Evolutionary conservation across 2,888 invertebrate species (phyloP), one percentile per base, ranked within the genome.

Genomic region (Agrilus mali): DNA sequence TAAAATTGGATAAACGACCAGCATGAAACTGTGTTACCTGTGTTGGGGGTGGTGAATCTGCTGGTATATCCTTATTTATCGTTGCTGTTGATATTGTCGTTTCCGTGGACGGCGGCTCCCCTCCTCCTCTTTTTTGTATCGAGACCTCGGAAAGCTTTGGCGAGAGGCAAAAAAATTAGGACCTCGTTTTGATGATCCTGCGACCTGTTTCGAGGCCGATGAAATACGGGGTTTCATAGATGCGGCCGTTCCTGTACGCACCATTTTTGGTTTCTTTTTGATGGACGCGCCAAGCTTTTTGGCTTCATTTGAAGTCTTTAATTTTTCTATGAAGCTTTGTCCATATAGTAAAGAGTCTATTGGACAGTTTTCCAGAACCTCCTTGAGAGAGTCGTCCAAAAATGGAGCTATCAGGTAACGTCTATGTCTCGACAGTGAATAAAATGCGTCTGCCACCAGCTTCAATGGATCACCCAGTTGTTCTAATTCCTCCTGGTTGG

Each of bases 1-100:
- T 12, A 41, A 36, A 46, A 4, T 40, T 16, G 33, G 38, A 33
- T 46, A 46, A 34, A n/a, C 46, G 43, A 3, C 46, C 43, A 31
- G 46, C 43, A 44, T 15, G 36, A 22, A 20, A 10, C 7, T 39
- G 33, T 4, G 7, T 22, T 8, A 13, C 36, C 38, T 44, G 31
- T 3, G 1, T 34, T 46, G n/a, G n/a, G n/a, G 40, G 27, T 38
- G 44, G 2, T 36, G 45, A 41, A 38, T 14, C 36, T 40, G 42
- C 27, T 36, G 44, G 32, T 42, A 33, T 6, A 3, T 3, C 6
- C 20, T 20, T 20, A 6, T 20, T 20, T 20, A 4, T 6, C 6
- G 20, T 20, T 20, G 6, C 6, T 20, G 20, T 6, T 20, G 20
- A 6, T 20, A 6, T 20, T 20, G 20, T 20, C 20, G 20, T 6